Evolutionary conservation across 1,140 invertebrate genomes (phyloP).

Genomic region (Neodiprion fabricii): DNA sequence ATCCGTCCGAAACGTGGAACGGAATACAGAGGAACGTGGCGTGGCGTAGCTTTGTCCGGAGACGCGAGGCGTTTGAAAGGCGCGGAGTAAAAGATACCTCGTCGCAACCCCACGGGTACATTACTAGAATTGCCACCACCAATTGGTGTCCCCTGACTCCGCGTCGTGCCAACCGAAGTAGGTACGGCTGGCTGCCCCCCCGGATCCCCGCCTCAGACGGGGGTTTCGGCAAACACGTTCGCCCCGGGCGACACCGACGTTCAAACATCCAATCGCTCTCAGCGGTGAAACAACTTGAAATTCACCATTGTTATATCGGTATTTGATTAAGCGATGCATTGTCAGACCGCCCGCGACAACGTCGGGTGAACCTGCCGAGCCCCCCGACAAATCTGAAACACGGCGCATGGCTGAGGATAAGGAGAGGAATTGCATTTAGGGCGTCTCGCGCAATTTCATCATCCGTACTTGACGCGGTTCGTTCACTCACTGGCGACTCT

Average conservation of each 20-base stretch:
- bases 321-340: slow-evolving; percentile 52
- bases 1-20: no score
- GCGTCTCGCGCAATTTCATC: neutral
- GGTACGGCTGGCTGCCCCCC: no score
- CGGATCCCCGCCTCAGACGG: slow-evolving; percentile 26
- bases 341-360: slow-evolving; percentile 24
- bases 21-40: no score
- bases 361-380: neutral
- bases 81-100: slow-evolving; percentile 3
- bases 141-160: neutral
- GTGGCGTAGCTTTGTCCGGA: no score
- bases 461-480: slow-evolving; percentile 5
- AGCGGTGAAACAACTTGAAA: slow-evolving; percentile 40
- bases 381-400: neutral
- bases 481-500: neutral
- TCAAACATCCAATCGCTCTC: slow-evolving; percentile 56
- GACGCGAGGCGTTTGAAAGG: neutral
- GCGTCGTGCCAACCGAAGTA: neutral
- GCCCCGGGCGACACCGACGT: slow-evolving; percentile 48
- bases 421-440: neutral
- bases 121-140: slow-evolving; percentile 53
- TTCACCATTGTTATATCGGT: slow-evolving; percentile 49
- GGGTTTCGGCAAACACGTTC: slow-evolving; percentile 49
- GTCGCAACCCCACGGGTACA: slow-evolving; percentile 56
- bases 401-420: neutral